These are phyloP conservation scores for Morpho helenor DNA, from an alignment of 2,888 invertebrate genomes.

Conservation along the genomic window DNA sequence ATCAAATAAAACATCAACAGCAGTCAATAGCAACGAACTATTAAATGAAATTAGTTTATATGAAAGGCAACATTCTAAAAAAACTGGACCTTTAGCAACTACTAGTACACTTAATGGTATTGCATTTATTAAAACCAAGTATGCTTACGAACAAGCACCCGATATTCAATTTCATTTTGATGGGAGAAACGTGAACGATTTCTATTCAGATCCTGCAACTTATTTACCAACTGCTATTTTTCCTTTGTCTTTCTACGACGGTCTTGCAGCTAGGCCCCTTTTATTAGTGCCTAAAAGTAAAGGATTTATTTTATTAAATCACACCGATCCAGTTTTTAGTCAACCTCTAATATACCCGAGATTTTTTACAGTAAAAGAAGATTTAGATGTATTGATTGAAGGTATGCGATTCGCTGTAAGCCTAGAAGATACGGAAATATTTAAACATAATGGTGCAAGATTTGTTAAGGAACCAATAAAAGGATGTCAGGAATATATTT, in stretches of 20 bases:
- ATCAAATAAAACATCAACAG: conserved; percentile 76
- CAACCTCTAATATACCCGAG: conserved; percentile 86
- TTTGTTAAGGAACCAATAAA: conserved; percentile 78
- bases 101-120: conserved; percentile 77
- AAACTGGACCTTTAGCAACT: conserved; percentile 74
- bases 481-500: conserved; percentile 75
- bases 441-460: conserved; percentile 76
- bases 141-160: conserved; percentile 63
- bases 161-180: conserved; percentile 85
- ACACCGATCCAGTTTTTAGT: conserved; percentile 84
- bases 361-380: conserved; percentile 81
- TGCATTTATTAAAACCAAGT: conserved; percentile 81
- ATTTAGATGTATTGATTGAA: conserved; percentile 80
- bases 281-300: conserved; percentile 81
- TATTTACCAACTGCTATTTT: conserved; percentile 64
- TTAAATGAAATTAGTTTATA: conserved; percentile 64
- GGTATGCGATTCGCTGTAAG: conserved; percentile 80
- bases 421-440: conserved; percentile 79
- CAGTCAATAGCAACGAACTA: conserved; percentile 53
- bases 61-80: conserved; percentile 52
- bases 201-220: conserved; percentile 77
- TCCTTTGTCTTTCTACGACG: conserved; percentile 82
- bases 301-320: conserved; percentile 82
- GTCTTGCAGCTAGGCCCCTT: conserved; percentile 80
- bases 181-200: conserved; percentile 76